Conservation (phyloP, 2,113 vertebrate species). For the Festucalex cinctus region DNA sequence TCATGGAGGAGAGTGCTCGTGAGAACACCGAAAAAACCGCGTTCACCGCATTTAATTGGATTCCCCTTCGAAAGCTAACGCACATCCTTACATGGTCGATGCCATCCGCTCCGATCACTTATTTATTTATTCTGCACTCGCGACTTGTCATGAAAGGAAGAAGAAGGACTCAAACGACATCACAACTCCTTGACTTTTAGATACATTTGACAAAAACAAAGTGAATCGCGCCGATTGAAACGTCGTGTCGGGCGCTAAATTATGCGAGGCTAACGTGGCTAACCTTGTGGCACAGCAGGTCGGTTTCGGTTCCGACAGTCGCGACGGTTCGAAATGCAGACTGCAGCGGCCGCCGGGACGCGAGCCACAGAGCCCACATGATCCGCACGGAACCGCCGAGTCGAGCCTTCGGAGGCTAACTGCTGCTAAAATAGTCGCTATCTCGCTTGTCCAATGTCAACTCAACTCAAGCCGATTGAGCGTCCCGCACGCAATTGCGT, state of each 20-base stretch:
- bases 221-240: background rate
- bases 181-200: background rate
- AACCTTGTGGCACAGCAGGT: conserved; percentile 60
- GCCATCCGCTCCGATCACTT: no score
- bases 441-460: conserved; percentile 68
- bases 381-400: background rate
- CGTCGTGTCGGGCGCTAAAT: background rate
- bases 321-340: conserved; percentile 43
- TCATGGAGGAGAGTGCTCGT: no score
- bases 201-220: background rate
- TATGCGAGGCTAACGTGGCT: conserved; percentile 47
- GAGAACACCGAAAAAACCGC: no score
- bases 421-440: background rate
- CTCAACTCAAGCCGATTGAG: conserved; percentile 33
- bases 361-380: conserved; percentile 36
- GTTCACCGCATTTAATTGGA: no score
- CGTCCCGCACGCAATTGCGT: conserved; percentile 37
- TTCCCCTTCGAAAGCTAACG: no score
- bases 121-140: no score
- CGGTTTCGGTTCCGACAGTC: conserved; percentile 34
- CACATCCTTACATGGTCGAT: no score
- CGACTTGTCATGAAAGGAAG: background rate
- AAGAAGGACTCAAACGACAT: background rate
- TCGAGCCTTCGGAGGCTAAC: background rate
- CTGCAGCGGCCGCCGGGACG: conserved; percentile 72